Percentiles rank a stretch among this genome's conserved stretches.
Evolutionary conservation across 1,140 invertebrate genomes (phyloP).

Genomic region (Drosophila sp.): DNA sequence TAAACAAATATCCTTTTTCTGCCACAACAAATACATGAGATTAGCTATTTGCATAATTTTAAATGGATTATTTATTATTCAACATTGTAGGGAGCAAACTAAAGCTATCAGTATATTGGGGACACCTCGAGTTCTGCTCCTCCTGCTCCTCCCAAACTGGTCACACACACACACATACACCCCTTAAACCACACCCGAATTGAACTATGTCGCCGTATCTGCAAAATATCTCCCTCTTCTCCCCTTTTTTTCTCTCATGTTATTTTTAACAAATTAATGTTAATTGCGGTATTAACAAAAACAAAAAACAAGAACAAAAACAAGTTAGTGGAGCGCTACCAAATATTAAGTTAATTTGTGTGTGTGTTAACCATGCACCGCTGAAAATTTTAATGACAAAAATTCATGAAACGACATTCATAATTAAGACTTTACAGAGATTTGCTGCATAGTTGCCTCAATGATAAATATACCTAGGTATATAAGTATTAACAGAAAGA

Average conservation of each 20-base stretch:
- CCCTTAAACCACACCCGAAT: not conserved
- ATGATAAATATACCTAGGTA: too few relatives aligned
- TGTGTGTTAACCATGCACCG: too few relatives aligned
- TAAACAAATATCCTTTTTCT: not conserved
- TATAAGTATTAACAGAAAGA: too few relatives aligned
- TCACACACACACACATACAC: not conserved
- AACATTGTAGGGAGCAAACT: not conserved
- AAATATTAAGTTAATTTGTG: conserved; percentile 11
- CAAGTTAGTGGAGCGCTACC: conserved; percentile 32
- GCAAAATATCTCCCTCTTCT: not conserved
- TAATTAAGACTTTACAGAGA: not conserved
- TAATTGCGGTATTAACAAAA: conserved; percentile 45
- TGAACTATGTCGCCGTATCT: not conserved
- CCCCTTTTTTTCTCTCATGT: conserved; percentile 15
- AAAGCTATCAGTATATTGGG: not conserved
- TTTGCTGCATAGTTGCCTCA: not conserved
- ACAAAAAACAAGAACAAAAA: conserved; percentile 41
- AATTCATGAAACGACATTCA: not conserved
- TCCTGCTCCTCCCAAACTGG: not conserved
- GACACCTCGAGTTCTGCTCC: too few relatives aligned
- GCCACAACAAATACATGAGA: not conserved
- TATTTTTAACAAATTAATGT: conserved; percentile 52
- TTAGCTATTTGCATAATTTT: conserved; percentile 3
- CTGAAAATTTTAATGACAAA: not conserved
- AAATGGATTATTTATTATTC: conserved; percentile 1